Conservation (phyloP, 2,797 vertebrate genomes). For the Brotula barbata region DNA sequence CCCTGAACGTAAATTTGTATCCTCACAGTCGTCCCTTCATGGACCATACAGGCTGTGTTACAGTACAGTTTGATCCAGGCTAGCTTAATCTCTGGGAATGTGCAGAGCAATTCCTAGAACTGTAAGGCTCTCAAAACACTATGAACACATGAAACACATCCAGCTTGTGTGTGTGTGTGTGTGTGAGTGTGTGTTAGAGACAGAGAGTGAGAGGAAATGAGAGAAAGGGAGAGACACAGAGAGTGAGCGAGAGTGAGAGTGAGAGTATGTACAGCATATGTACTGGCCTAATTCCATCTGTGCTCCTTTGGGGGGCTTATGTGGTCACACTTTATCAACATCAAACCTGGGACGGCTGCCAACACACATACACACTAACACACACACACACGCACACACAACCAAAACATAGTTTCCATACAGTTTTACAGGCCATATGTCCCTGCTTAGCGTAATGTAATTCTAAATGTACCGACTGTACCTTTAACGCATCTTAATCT, state of each 20-base stretch:
- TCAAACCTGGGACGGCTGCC: conserved; percentile 55
- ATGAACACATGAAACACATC: conserved; percentile 37
- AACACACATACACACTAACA: conserved; percentile 42
- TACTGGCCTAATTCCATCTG: conserved; percentile 50
- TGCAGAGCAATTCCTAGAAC: conserved; percentile 57
- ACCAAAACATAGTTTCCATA: conserved; percentile 52
- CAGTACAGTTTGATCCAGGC: conserved; percentile 51
- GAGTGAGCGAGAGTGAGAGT: conserved; percentile 19
- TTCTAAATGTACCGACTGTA: conserved; percentile 39
- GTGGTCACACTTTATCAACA: conserved; percentile 72
- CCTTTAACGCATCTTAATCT: conserved; percentile 38
- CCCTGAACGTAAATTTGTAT: conserved; percentile 1
- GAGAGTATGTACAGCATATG: conserved; percentile 35
- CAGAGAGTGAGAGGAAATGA: conserved; percentile 12
- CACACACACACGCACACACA: conserved; percentile 31
- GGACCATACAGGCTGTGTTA: neutral
- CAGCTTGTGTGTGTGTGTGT: conserved; percentile 32
- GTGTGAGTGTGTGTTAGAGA: conserved; percentile 1
- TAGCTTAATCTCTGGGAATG: conserved; percentile 51
- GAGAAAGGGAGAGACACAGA: conserved; percentile 8
- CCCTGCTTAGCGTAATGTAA: conserved; percentile 51
- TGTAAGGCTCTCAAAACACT: conserved; percentile 49
- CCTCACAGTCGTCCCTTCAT: conserved; percentile 23
- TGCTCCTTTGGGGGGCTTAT: conserved; percentile 45
- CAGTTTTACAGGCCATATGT: conserved; percentile 54